Evolutionary conservation across 2,113 vertebrate genomes (phyloP).

Genomic region (Corythornis vintsioides): DNA sequence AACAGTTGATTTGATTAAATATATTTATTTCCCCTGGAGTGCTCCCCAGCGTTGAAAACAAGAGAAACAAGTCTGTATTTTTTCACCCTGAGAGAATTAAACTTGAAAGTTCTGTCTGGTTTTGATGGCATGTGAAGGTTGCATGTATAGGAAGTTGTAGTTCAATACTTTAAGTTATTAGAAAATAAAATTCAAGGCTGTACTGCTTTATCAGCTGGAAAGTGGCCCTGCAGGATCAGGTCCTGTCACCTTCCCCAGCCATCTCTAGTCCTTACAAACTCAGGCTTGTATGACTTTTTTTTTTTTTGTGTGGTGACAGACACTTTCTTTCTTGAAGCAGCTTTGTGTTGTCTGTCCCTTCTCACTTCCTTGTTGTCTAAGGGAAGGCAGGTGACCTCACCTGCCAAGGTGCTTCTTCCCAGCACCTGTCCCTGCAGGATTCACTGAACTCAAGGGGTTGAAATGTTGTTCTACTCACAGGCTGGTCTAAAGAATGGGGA

Average conservation of each 20-base stretch:
- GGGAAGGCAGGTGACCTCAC: neutral
- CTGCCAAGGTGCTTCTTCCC: neutral
- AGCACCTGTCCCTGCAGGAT: neutral
- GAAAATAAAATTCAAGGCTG: neutral
- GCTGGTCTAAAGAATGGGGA: neutral
- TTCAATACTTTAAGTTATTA: neutral
- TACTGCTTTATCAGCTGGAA: rapidly evolving
- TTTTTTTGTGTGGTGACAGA: neutral
- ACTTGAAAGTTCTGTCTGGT: neutral
- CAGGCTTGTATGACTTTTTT: neutral
- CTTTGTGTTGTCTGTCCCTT: neutral
- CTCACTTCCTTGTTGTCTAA: too few species aligned
- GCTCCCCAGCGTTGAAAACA: neutral
- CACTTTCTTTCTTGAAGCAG: neutral
- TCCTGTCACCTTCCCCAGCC: neutral
- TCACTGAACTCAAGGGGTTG: neutral
- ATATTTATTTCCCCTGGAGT: neutral
- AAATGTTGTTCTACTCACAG: neutral
- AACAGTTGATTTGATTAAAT: neutral
- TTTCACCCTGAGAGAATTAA: neutral
- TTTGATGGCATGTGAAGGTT: neutral
- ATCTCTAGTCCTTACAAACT: rapidly evolving
- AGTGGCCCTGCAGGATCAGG: neutral
- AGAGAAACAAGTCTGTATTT: neutral
- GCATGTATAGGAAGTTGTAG: neutral